Conservation (phyloP, 2,888 invertebrate species). For the Pyrochroa serraticornis region DNA sequence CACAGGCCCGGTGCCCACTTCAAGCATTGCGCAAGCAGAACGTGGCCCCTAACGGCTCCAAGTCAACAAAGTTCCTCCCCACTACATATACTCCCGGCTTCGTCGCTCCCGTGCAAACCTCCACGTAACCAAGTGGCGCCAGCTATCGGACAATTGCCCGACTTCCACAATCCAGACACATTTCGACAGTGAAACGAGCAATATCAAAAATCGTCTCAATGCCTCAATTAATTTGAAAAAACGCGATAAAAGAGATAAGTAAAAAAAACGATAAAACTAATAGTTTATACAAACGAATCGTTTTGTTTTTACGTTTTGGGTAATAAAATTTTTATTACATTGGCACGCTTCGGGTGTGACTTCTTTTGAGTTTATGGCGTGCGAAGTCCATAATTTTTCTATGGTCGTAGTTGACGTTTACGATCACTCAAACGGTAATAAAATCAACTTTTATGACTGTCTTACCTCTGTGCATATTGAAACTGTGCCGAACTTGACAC, state of each 20-base stretch:
- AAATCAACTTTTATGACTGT: conserved; percentile 64
- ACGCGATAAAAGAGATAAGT: conserved; percentile 29
- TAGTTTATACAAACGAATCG: conserved; percentile 47
- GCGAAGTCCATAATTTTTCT: conserved; percentile 51
- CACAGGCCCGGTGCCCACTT: conserved; percentile 60
- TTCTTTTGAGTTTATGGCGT: conserved; percentile 47
- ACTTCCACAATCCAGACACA: conserved; percentile 59
- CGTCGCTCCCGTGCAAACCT: conserved; percentile 40
- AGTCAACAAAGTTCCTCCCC: conserved; percentile 48
- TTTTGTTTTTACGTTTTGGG: conserved; percentile 43
- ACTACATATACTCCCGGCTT: conserved; percentile 41
- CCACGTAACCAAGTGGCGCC: conserved; percentile 53
- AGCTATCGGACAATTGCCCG: conserved; percentile 58
- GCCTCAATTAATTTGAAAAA: conserved; percentile 54
- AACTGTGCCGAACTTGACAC: conserved; percentile 35
- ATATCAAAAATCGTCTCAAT: conserved; percentile 59
- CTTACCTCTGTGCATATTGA: conserved; percentile 48
- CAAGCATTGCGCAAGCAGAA: conserved; percentile 56
- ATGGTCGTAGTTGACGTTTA: conserved; percentile 62
- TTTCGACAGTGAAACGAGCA: conserved; percentile 63
- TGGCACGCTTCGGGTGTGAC: conserved; percentile 44
- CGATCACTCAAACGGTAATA: conserved; percentile 66
- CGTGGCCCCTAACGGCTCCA: conserved; percentile 53
- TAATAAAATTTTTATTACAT: conserved; percentile 48
- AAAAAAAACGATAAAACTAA: conserved; percentile 29